Evolutionary conservation across 2,888 invertebrate species (phyloP).

Genomic region (Synergus laeviventris): DNA sequence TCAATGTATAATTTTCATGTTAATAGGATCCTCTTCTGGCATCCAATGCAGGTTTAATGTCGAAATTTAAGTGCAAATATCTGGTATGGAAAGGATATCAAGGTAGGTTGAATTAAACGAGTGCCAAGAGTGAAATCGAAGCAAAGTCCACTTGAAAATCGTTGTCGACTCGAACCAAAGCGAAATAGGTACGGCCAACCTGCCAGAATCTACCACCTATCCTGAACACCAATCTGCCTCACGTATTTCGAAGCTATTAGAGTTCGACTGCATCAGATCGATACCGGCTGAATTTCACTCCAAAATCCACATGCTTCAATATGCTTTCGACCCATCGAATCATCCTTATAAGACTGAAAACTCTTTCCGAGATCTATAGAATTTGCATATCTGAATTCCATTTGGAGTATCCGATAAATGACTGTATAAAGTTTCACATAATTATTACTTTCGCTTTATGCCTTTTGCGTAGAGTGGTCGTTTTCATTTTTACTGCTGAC

Average conservation of each 20-base stretch:
- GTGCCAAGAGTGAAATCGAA: constrained; percentile 36
- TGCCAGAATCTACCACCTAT: constrained; percentile 42
- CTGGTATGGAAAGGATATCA: background rate
- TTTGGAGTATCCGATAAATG: constrained; percentile 14
- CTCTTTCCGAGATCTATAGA: constrained; percentile 7
- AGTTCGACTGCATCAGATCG: constrained; percentile 63
- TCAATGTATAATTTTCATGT: background rate
- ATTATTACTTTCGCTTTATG: constrained; percentile 21
- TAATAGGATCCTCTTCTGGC: background rate
- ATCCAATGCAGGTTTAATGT: background rate
- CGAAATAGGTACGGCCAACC: constrained; percentile 40
- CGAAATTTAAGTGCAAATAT: constrained; percentile 12
- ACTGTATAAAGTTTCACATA: constrained; percentile 8
- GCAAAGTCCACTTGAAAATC: constrained; percentile 32
- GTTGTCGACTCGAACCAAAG: constrained; percentile 32
- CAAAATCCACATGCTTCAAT: constrained; percentile 57
- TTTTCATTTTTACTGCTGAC: constrained; percentile 18
- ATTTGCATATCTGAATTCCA: constrained; percentile 16
- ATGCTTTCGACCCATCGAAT: constrained; percentile 26
- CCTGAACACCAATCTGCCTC: constrained; percentile 49
- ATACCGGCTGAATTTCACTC: constrained; percentile 60
- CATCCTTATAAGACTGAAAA: background rate
- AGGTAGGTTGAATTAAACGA: constrained; percentile 15
- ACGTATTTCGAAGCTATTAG: constrained; percentile 62
- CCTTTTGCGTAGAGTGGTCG: background rate